Evolutionary conservation across 2,888 invertebrate genomes (phyloP), one percentile per base, ranked within the genome.

Genomic region (Cabera pusaria): DNA sequence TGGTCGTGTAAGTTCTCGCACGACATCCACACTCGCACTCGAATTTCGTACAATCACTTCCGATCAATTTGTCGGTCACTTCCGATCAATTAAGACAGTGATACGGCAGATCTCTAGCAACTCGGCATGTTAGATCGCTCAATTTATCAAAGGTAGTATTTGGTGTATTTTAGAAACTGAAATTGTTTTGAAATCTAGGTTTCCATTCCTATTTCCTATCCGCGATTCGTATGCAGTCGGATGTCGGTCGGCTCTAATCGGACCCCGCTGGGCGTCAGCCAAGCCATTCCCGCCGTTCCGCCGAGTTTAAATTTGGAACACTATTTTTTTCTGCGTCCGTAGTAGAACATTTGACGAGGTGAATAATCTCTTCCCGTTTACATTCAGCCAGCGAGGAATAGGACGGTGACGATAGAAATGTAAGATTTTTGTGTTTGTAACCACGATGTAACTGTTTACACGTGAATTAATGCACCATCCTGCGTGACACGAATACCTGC

Each of bases 221-320:
- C 52, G 51, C 40, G 48, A 50, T 52, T 73, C 70, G 75, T 61
- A 53, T 69, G 66, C 70, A 74, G 57, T 78, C 74, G 79, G 64
- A 59, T 62, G 65, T 61, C 56, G 55, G 64, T 70, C 72, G 78
- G 55, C 51, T 60, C 52, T 63, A 63, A 70, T 72, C 76, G 72
- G 67, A 59, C 62, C 62, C 61, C 57, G 72, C 79, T 87, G 87
- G 87, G 82, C 77, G 75, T 59, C 60, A 70, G 87, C 86, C 86
- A 86, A 87, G 67, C 69, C 72, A 67, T 80, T 80, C 81, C 80
- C 82, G 76, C 67, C 78, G 79, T 72, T 75, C 72, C 71, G 63
- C 54, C 71, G 69, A 66, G 79, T 80, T 85, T 87, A 87, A 82
- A 77, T 85, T 88, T 86, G 80, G 86, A 87, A 75, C 81, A 76